Evolutionary conservation across 1,140 invertebrate genomes (phyloP).

Genomic region (Heliconius hermathena): DNA sequence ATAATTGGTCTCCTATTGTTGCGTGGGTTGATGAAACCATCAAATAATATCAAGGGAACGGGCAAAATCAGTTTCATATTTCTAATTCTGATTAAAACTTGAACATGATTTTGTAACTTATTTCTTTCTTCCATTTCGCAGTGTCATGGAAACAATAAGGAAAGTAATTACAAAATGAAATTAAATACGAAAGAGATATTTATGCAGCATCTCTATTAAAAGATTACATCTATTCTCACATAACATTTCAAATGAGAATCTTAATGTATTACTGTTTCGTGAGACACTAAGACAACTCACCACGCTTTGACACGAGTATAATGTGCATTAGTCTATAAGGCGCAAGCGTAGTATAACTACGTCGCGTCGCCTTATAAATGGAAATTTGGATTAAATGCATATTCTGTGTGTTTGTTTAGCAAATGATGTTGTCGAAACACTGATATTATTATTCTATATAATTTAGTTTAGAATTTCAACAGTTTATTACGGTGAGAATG

Average conservation of each 20-base stretch:
- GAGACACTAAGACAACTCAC: constrained; percentile 6
- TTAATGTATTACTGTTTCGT: constrained; percentile 10
- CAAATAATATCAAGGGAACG: too few relatives aligned
- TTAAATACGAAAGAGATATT: neutral
- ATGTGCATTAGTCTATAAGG: constrained; percentile 10
- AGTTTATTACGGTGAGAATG: too few relatives aligned
- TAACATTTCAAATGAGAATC: neutral
- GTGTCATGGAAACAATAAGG: neutral
- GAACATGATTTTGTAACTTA: too few relatives aligned
- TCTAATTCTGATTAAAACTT: too few relatives aligned
- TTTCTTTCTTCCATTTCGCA: too few relatives aligned
- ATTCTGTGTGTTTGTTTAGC: neutral
- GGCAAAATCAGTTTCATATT: too few relatives aligned
- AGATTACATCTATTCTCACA: neutral
- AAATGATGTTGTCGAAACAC: neutral
- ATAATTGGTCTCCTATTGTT: too few relatives aligned
- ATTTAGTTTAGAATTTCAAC: neutral
- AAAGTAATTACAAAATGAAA: neutral
- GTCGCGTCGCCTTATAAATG: neutral
- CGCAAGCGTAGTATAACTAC: constrained; percentile 8
- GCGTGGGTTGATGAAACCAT: too few relatives aligned
- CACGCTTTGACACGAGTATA: constrained; percentile 6
- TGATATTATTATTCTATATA: neutral
- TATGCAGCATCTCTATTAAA: neutral
- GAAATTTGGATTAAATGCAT: neutral